These are phyloP conservation scores for Spicauda simplicius DNA, from an alignment of 2,888 invertebrate species.

Conservation along the genomic window DNA sequence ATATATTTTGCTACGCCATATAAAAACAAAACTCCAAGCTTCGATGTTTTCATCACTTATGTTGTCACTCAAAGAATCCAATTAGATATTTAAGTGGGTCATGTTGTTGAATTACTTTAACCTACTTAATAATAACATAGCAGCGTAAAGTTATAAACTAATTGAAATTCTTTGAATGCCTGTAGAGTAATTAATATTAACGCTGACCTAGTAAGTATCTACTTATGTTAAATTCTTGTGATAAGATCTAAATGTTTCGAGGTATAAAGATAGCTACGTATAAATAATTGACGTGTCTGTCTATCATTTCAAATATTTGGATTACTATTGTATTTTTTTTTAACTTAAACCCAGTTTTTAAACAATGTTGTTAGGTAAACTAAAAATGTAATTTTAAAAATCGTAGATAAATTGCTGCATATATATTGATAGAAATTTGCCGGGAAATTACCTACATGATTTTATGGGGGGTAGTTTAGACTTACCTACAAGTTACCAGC, in stretches of 20 bases:
- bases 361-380: no score
- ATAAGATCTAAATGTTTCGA: slow-evolving; percentile 19
- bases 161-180: slow-evolving; percentile 22
- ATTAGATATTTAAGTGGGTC: slow-evolving; percentile 11
- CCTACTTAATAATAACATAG: slow-evolving; percentile 16
- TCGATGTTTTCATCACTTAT: background rate
- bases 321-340: no score
- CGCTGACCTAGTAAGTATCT: slow-evolving; percentile 17
- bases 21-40: no score
- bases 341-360: no score
- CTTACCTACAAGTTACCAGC: no score
- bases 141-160: slow-evolving; percentile 12
- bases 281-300: background rate
- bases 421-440: no score
- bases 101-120: slow-evolving; percentile 11
- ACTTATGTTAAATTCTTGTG: slow-evolving; percentile 26
- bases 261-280: background rate
- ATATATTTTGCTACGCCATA: no score
- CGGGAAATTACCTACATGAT: no score
- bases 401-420: no score
- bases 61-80: slow-evolving; percentile 1
- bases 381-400: no score
- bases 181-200: slow-evolving; percentile 20
- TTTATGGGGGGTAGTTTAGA: no score
- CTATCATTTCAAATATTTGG: no score